Evolutionary conservation across 2,797 vertebrate genomes (phyloP).

Genomic region (Chelonia mydas): DNA sequence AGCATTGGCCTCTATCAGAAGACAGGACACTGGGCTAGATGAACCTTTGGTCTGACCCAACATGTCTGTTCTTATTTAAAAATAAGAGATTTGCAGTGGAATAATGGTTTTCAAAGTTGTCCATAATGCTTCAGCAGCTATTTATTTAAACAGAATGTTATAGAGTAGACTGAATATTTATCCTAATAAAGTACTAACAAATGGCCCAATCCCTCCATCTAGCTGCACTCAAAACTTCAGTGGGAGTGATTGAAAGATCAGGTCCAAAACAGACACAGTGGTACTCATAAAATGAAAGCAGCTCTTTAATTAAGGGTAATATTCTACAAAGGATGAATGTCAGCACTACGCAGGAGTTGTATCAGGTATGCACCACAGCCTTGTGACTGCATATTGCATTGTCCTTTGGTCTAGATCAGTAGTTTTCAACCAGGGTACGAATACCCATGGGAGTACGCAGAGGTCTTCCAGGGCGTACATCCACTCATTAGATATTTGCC

Average conservation of each 20-base stretch:
- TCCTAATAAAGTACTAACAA: neutral
- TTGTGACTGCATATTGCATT: neutral
- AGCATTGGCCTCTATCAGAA: no score
- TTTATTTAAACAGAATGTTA: neutral
- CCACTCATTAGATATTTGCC: no score
- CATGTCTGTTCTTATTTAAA: rapidly evolving
- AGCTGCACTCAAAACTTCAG: neutral
- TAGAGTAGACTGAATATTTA: neutral
- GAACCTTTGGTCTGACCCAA: no score
- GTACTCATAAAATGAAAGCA: neutral
- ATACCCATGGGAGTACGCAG: no score
- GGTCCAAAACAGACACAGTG: neutral
- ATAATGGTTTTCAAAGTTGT: neutral
- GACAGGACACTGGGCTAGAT: no score
- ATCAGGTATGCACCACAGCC: neutral
- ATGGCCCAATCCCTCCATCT: neutral
- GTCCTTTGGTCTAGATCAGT: neutral
- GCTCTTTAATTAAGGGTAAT: neutral
- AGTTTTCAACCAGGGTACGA: no score
- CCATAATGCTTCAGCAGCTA: neutral
- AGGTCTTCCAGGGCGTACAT: no score
- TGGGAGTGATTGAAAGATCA: neutral
- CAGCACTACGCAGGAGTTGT: neutral
- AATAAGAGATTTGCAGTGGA: neutral
- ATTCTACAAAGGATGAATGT: neutral